These are phyloP conservation scores for Petrophora chlorosata DNA, from an alignment of 2,888 invertebrate genomes.

Conservation along the genomic window DNA sequence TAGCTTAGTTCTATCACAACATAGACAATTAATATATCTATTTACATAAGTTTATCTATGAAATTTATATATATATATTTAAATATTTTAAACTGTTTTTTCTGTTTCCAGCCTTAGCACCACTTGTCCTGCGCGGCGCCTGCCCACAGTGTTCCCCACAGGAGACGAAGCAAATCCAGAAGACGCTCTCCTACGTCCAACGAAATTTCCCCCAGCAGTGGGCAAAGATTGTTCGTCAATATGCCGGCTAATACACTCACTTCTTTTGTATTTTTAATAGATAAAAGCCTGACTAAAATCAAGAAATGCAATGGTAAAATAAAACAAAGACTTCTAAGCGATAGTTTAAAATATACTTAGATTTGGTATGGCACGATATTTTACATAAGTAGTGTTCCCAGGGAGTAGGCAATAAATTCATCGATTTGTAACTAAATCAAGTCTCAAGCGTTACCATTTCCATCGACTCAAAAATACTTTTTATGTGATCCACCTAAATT, in stretches of 20 bases:
- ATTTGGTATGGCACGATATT: no score
- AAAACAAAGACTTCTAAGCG: background rate
- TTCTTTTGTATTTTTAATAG: background rate
- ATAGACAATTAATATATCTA: no score
- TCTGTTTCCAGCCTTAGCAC: conserved; percentile 86
- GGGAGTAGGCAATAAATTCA: no score
- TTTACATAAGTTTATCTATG: no score
- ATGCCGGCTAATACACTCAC: conserved; percentile 77
- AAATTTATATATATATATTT: no score
- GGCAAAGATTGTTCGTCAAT: conserved; percentile 88
- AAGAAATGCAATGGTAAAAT: no score
- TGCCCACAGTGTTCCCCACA: conserved; percentile 88
- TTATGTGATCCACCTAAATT: conserved; percentile 7
- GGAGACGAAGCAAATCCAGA: conserved; percentile 89
- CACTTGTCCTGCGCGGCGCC: conserved; percentile 88
- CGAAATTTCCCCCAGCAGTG: conserved; percentile 90
- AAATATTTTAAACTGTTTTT: no score
- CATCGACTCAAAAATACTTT: background rate
- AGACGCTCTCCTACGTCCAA: conserved; percentile 89
- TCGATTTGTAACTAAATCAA: background rate
- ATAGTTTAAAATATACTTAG: no score
- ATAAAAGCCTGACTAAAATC: background rate
- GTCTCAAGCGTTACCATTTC: background rate
- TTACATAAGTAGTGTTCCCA: no score
- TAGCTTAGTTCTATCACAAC: no score